Evolutionary conservation across 1,140 invertebrate genomes (phyloP).

Genomic region (Trinorchestia longiramus): DNA sequence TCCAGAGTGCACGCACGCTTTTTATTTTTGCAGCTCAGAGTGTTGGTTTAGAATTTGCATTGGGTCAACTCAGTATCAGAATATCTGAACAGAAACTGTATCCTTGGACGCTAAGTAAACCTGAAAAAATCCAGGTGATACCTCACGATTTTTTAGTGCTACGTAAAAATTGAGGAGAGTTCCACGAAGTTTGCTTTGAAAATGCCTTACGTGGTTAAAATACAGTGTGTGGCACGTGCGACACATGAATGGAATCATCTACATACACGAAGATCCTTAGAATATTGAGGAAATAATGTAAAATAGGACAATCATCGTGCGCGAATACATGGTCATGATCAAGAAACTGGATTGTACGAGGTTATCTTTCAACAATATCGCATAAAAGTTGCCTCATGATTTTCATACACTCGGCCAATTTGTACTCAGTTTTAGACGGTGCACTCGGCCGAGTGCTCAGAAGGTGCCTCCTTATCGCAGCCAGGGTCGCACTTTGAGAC

Average conservation of each 20-base stretch:
- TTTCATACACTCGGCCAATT: background rate
- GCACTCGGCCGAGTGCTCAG: background rate
- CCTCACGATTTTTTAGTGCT: background rate
- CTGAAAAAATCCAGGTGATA: background rate
- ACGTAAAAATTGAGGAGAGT: background rate
- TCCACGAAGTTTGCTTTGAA: background rate
- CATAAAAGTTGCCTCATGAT: background rate
- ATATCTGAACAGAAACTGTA: background rate
- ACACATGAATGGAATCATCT: too few species aligned
- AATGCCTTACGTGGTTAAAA: background rate
- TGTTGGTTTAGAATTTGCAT: background rate
- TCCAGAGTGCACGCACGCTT: background rate
- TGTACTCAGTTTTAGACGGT: background rate
- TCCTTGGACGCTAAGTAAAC: background rate
- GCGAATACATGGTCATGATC: background rate
- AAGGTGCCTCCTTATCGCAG: background rate
- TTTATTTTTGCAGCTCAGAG: background rate
- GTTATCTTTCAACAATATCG: background rate
- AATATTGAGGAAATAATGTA: background rate
- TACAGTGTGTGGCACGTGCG: background rate
- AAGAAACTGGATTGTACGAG: background rate
- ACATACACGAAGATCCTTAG: background rate
- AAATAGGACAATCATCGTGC: background rate
- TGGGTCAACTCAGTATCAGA: background rate
- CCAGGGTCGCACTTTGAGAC: background rate